Percentiles rank a stretch among this genome's conserved stretches.
These are phyloP conservation scores for Trissolcus japonicus DNA, from an alignment of 2,888 invertebrate species.

Conservation along the genomic window DNA sequence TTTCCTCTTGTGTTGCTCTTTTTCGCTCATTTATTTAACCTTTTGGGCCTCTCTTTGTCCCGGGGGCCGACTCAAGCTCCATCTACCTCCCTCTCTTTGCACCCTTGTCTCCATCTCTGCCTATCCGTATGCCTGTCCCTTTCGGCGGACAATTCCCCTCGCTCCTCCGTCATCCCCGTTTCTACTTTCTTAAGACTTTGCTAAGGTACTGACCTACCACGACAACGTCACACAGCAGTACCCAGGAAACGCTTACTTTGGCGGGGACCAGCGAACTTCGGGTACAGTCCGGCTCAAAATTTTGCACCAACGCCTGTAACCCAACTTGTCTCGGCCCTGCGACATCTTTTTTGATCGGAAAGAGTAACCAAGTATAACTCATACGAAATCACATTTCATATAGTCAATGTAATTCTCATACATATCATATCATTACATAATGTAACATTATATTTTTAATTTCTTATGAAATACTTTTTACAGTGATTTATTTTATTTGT, in stretches of 20 bases:
- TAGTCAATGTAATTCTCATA: too few species aligned
- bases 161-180: slow-evolving; percentile 32
- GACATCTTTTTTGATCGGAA: background rate
- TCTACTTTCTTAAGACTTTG: slow-evolving; percentile 62
- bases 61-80: slow-evolving; percentile 57
- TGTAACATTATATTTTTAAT: too few species aligned
- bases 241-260: slow-evolving; percentile 65
- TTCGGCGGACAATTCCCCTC: slow-evolving; percentile 10
- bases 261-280: slow-evolving; percentile 68
- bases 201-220: slow-evolving; percentile 65
- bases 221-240: slow-evolving; percentile 61
- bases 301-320: slow-evolving; percentile 25
- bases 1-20: slow-evolving; percentile 48
- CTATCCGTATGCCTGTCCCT: slow-evolving; percentile 23
- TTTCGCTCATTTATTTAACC: slow-evolving; percentile 60
- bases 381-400: too few species aligned
- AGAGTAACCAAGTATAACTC: background rate
- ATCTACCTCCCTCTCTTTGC: slow-evolving; percentile 42
- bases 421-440: too few species aligned
- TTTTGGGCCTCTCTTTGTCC: slow-evolving; percentile 63
- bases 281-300: slow-evolving; percentile 66
- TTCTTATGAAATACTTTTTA: too few species aligned
- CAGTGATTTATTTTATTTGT: too few species aligned
- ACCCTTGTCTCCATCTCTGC: slow-evolving; percentile 45
- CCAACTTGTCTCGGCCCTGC: slow-evolving; percentile 20